A percentile compares a stretch with the other conserved stretches of the same genome.
These are phyloP conservation scores for Dendronephthya gigantea DNA, from an alignment of 64 coral and sea anemone species.

Conservation along the genomic window DNA sequence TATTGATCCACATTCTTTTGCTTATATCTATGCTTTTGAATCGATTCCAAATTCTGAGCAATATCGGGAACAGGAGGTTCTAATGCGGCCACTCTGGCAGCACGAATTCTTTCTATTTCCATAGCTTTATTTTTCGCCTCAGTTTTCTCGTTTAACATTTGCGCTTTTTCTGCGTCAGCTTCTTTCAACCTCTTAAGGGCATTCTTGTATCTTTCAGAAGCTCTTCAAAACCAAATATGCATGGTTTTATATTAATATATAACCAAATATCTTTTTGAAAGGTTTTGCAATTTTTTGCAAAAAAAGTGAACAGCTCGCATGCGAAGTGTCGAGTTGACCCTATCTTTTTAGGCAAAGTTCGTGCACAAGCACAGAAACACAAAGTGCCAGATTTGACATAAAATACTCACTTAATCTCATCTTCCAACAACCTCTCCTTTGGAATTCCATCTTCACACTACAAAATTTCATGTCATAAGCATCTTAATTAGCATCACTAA, in stretches of 20 bases:
- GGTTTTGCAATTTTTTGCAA: too few species aligned
- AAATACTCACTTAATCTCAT: neutral
- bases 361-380: too few species aligned
- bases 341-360: too few species aligned
- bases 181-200: neutral
- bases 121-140: neutral
- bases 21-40: slow-evolving; percentile 1
- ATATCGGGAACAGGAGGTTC: slow-evolving; percentile 11
- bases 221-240: neutral
- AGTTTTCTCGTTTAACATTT: neutral
- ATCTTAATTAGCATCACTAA: too few species aligned
- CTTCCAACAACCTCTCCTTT: neutral
- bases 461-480: neutral
- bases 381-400: too few species aligned
- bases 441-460: neutral
- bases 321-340: too few species aligned
- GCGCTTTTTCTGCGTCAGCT: neutral
- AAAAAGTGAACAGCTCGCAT: too few species aligned
- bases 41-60: neutral
- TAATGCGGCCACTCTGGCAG: neutral
- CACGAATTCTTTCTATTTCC: neutral
- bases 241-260: too few species aligned
- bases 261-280: too few species aligned
- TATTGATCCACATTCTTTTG: neutral
- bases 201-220: neutral